Evolutionary conservation across 1,140 invertebrate species (phyloP).

Genomic region (Sweltsa coloradensis): DNA sequence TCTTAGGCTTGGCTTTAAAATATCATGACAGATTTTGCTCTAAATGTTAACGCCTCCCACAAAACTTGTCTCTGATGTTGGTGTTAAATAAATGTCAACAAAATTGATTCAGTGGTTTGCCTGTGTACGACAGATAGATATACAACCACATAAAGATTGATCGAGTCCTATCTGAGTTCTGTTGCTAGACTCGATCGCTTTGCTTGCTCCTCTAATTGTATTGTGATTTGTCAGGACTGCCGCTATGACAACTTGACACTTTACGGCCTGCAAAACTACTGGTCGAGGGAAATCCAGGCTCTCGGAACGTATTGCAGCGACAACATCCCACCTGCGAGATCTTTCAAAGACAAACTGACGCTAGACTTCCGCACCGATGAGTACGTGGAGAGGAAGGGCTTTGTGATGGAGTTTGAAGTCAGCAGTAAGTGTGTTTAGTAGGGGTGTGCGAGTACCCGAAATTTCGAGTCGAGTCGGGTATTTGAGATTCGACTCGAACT

Average conservation of each 20-base stretch:
- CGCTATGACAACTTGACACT: conserved; percentile 43
- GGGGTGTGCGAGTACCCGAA: too few relatives aligned
- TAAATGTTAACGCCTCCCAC: too few relatives aligned
- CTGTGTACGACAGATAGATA: too few relatives aligned
- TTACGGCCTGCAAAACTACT: not conserved
- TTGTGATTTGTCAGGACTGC: conserved; percentile 22
- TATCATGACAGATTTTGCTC: too few relatives aligned
- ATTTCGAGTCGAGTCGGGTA: too few relatives aligned
- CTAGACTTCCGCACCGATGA: conserved; percentile 29
- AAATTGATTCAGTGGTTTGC: too few relatives aligned
- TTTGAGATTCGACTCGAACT: too few relatives aligned
- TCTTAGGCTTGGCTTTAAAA: too few relatives aligned
- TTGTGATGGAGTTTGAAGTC: conserved; percentile 27
- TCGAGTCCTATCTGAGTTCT: too few relatives aligned
- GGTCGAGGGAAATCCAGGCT: not conserved
- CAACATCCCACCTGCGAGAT: conserved; percentile 28
- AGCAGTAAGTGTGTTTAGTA: conserved; percentile 24
- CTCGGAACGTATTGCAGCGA: conserved; percentile 21
- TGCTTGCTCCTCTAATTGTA: conserved; percentile 1
- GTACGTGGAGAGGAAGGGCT: conserved; percentile 23
- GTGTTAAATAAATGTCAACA: too few relatives aligned
- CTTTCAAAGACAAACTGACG: conserved; percentile 10
- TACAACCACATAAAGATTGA: too few relatives aligned
- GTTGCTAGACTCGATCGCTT: conserved; percentile 7
- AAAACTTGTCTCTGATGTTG: too few relatives aligned